phyloP scores from a whole-genome alignment of 2,888 invertebrate genomes.

The Creontiades dilutus region DNA sequence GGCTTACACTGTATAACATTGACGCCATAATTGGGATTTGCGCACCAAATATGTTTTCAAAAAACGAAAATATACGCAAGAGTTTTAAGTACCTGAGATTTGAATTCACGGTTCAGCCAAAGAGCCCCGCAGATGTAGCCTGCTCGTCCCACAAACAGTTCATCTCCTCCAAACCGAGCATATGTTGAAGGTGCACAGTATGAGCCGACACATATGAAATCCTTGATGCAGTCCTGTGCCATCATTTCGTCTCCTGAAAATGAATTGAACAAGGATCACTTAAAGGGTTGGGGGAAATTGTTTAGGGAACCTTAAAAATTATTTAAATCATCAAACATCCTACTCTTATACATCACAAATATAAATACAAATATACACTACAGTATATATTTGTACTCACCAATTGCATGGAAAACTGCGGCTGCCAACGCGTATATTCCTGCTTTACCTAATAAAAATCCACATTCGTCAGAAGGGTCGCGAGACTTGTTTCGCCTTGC shows the following conservation, averaged over 20 bases:
- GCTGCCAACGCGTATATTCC: constrained; percentile 88
- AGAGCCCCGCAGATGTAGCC: constrained; percentile 89
- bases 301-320: too few species aligned
- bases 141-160: constrained; percentile 90
- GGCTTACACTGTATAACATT: too few species aligned
- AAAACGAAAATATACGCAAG: too few species aligned
- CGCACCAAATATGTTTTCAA: too few species aligned
- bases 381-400: constrained; percentile 75
- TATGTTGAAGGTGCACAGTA: constrained; percentile 81
- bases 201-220: constrained; percentile 80
- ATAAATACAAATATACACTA: too few species aligned
- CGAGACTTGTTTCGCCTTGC: constrained; percentile 49
- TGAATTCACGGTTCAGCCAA: constrained; percentile 84
- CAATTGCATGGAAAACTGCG: constrained; percentile 81
- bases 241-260: constrained; percentile 78
- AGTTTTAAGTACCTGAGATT: constrained; percentile 76
- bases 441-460: constrained; percentile 89
- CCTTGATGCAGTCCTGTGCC: constrained; percentile 77
- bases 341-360: too few species aligned
- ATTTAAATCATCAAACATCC: too few species aligned
- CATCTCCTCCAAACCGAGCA: constrained; percentile 84
- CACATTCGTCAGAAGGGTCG: constrained; percentile 82
- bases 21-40: too few species aligned
- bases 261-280: too few species aligned
- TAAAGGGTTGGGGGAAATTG: too few species aligned